phyloP scores from a whole-genome alignment of 2,113 vertebrate genomes.

The Macrotus californicus region DNA sequence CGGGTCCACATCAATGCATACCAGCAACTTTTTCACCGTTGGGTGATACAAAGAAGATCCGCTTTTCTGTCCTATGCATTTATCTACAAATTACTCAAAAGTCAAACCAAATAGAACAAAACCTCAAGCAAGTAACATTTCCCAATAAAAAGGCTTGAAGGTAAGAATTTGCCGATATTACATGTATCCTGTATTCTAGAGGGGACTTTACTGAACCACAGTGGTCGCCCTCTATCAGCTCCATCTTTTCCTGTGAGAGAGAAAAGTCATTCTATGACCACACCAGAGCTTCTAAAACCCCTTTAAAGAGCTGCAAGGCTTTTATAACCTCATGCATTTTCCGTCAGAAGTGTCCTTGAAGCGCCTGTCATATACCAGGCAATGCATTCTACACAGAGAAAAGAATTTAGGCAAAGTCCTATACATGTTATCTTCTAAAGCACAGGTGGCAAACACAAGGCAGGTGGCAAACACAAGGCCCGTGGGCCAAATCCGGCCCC shows the following conservation, averaged over 20 bases:
- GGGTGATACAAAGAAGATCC: background rate
- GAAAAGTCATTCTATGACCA: background rate
- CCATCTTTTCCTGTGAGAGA: background rate
- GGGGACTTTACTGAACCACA: background rate
- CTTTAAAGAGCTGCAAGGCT: background rate
- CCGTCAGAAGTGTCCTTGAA: background rate
- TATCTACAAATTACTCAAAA: background rate
- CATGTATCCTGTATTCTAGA: background rate
- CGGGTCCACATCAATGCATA: background rate
- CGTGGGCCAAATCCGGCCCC: no score
- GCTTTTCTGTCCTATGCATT: background rate
- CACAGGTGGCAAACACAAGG: no score
- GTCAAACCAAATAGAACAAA: background rate
- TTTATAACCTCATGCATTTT: background rate
- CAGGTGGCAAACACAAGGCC: no score
- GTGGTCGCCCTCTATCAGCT: background rate
- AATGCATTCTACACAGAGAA: background rate
- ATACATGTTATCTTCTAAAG: background rate
- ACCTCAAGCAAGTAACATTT: background rate
- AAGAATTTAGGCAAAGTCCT: background rate
- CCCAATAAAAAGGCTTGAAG: background rate
- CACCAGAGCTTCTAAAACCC: background rate
- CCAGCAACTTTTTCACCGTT: background rate
- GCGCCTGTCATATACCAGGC: background rate
- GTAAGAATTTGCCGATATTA: background rate